These are phyloP conservation scores for Hiodon tergisus DNA, from an alignment of 2,113 vertebrate genomes.

Conservation along the genomic window DNA sequence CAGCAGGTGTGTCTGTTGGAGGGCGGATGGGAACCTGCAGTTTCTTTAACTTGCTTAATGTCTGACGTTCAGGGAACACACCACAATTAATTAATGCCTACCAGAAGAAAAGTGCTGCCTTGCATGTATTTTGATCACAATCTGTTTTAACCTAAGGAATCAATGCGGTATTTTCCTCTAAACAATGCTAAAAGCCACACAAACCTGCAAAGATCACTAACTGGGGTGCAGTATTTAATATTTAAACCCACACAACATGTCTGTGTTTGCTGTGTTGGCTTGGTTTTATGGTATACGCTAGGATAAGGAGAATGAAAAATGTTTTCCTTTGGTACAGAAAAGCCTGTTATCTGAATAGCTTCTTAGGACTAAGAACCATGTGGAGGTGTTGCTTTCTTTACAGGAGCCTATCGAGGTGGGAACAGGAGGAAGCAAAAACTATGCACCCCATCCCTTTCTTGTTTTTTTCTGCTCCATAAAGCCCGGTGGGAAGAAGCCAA, in stretches of 20 bases:
- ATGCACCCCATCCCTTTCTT: not conserved
- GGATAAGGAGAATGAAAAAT: not conserved
- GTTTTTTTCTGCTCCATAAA: not conserved
- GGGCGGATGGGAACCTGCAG: not conserved
- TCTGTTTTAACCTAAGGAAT: not conserved
- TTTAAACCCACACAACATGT: too few species aligned
- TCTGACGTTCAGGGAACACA: not conserved
- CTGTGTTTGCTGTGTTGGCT: too few species aligned
- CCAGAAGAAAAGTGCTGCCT: too few species aligned
- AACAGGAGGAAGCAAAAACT: constrained; percentile 6
- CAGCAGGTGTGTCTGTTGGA: not conserved
- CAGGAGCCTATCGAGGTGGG: not conserved
- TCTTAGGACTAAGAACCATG: constrained; percentile 5
- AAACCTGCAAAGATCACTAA: too few species aligned
- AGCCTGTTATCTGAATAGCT: not conserved
- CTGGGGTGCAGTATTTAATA: too few species aligned
- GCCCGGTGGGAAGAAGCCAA: not conserved
- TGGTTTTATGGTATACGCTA: too few species aligned
- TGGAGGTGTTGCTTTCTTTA: constrained; percentile 8
- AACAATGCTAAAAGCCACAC: not conserved
- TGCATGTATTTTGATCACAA: not conserved
- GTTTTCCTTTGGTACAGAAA: constrained; percentile 2
- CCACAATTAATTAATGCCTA: not conserved
- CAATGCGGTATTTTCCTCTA: not conserved
- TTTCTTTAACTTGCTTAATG: not conserved